phyloP scores from a whole-genome alignment of 1,140 invertebrate species.

The Neodiprion fabricii region DNA sequence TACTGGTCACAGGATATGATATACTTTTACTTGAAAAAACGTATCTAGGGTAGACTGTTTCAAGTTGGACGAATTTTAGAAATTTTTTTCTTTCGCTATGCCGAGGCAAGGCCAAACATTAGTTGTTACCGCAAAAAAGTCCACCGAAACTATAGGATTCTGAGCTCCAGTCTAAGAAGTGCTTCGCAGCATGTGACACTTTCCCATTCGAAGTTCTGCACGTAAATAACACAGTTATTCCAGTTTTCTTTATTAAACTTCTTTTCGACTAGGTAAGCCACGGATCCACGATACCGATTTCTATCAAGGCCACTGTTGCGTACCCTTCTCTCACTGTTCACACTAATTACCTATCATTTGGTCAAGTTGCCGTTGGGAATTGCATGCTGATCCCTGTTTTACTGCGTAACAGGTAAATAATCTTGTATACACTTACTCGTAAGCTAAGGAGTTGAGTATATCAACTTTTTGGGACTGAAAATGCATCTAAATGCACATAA shows the following conservation, averaged over 20 bases:
- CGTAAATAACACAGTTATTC: slow-evolving; percentile 12
- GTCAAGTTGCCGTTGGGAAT: slow-evolving; percentile 51
- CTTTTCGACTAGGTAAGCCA: slow-evolving; percentile 35
- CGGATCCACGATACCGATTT: slow-evolving; percentile 51
- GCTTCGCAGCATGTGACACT: no score
- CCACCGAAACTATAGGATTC: no score
- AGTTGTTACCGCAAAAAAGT: no score
- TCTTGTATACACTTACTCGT: slow-evolving; percentile 2
- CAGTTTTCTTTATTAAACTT: slow-evolving; percentile 15
- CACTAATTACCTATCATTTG: slow-evolving; percentile 48
- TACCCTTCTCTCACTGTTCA: slow-evolving; percentile 45
- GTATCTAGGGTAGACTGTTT: no score
- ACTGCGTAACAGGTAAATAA: slow-evolving; percentile 54
- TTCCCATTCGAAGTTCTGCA: not conserved
- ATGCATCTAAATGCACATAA: slow-evolving; percentile 17
- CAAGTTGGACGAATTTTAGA: not conserved
- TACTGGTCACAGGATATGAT: not conserved
- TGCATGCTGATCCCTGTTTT: slow-evolving; percentile 44
- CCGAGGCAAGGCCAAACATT: no score
- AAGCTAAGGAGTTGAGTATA: slow-evolving; percentile 15
- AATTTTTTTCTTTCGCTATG: not conserved
- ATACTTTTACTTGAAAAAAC: not conserved
- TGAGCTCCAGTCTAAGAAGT: no score
- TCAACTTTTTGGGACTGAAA: slow-evolving; percentile 11
- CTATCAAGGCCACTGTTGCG: slow-evolving; percentile 47